Evolutionary conservation across 2,888 invertebrate genomes (phyloP), one percentile per base, ranked within the genome.

Genomic region (Microctonus aethiopoides): DNA sequence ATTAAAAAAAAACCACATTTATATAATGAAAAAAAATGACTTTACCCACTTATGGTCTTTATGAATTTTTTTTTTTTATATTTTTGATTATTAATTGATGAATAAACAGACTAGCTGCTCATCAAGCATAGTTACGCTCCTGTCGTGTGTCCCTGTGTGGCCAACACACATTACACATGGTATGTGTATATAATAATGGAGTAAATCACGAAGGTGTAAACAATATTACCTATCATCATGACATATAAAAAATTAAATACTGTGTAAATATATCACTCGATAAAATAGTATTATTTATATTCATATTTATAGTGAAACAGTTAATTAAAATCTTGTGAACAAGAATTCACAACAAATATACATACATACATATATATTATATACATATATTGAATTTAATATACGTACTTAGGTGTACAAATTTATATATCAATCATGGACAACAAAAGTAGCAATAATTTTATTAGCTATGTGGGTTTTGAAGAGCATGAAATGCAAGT

Each of bases 401-500:
- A n/a, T 39, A 39, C 46, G 16, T 16, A 16, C 9, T 16, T 46
- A 16, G 4, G 16, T 29, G 10, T 13, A 24, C 13, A 26, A 57
- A 57, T 57, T 29, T 57, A 29, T 22, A 29, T 22, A 51, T 34
- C 64, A 68, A 51, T 61, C 71, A 85, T 83, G 84, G 86, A 86
- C 76, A 84, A 77, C 75, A 87, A 83, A 79, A 84, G 81, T 75
- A 82, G 84, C 68, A 86, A 86, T 70, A 87, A 87, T 78, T 88
- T 88, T 74, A 86, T 86, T 75, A 87, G 87, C 73, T 88, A 88
- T 72, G 85, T 88, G 22, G 87, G 85, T 59, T 81, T 87, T 67
- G 86, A 87, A 73, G 87, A 87, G 71, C 83, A 86, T 72, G 87
- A 87, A 71, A 80, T 86, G 79, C 86, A 87, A 86, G 87, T 87